A percentile compares a stretch with the other conserved stretches of the same genome.
Conservation (phyloP, 2,888 invertebrate species). For the Gibbula magus region DNA sequence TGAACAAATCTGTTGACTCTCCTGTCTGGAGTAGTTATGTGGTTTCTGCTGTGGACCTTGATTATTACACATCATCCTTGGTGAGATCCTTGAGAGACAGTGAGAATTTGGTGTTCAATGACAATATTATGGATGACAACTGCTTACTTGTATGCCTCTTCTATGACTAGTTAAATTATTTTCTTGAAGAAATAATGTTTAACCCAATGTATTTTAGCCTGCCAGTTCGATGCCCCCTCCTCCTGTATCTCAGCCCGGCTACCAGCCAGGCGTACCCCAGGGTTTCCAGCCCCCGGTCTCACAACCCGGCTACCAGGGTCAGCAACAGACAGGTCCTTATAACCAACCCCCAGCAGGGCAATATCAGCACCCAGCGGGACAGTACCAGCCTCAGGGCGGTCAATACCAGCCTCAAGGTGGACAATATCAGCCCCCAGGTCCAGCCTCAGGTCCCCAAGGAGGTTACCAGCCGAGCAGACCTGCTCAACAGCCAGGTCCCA, state of each 20-base stretch:
- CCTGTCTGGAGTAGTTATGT: too few species aligned
- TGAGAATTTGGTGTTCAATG: too few species aligned
- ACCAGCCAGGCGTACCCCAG: not conserved
- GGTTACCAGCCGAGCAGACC: not conserved
- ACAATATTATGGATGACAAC: too few species aligned
- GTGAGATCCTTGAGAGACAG: too few species aligned
- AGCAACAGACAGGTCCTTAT: slow-evolving; percentile 12
- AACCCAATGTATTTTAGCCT: not conserved
- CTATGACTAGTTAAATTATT: too few species aligned
- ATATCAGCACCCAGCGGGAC: not conserved
- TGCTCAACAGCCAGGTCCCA: not conserved
- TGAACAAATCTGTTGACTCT: too few species aligned
- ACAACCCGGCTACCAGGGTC: slow-evolving; percentile 27
- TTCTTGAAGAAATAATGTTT: too few species aligned
- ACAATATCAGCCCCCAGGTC: not conserved
- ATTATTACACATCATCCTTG: too few species aligned
- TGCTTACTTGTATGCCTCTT: too few species aligned
- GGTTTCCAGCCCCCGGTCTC: slow-evolving; percentile 44
- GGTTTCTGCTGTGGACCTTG: too few species aligned
- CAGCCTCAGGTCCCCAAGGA: not conserved
- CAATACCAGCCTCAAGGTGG: not conserved
- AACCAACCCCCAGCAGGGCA: slow-evolving; percentile 6
- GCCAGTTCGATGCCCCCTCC: not conserved
- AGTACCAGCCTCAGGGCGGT: slow-evolving; percentile 4
- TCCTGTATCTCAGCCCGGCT: not conserved